A percentile compares a stretch with the other conserved stretches of the same genome.
phyloP scores from a whole-genome alignment of 2,113 vertebrate genomes.

The Coracopsis vasa region DNA sequence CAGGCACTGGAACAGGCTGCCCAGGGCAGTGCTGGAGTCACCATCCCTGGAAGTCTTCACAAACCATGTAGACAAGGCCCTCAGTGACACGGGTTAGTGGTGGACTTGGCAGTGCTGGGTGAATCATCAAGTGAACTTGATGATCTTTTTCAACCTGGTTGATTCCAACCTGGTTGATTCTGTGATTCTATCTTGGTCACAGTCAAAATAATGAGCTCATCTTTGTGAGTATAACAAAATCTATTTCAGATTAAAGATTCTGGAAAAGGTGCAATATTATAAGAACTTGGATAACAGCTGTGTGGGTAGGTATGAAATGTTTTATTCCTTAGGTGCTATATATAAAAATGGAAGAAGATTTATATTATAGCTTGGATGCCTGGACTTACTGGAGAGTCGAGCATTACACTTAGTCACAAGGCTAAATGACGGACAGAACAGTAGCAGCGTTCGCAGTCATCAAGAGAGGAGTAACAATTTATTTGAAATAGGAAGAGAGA shows the following conservation, averaged over 20 bases:
- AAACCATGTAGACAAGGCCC: not conserved
- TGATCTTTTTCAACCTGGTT: not conserved
- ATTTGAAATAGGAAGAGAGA: not conserved
- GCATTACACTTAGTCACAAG: not conserved
- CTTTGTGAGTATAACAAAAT: not conserved
- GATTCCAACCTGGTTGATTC: not conserved
- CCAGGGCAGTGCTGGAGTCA: not conserved
- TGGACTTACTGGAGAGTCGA: not conserved
- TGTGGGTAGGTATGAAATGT: not conserved
- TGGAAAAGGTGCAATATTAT: not conserved
- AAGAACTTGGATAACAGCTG: not conserved
- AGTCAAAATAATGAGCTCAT: not conserved
- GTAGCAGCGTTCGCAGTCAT: not conserved
- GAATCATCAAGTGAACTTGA: not conserved
- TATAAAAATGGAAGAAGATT: not conserved
- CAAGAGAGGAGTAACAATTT: not conserved
- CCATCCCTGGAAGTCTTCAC: no score
- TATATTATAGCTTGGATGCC: not conserved
- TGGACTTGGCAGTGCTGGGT: not conserved
- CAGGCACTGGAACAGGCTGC: not conserved
- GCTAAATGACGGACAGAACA: not conserved
- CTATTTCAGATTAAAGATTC: not conserved
- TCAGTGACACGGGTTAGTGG: not conserved
- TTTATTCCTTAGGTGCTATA: not conserved
- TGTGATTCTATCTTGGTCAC: not conserved